Conservation (phyloP, 2,888 invertebrate species). For the Drosophila subquinaria region DNA sequence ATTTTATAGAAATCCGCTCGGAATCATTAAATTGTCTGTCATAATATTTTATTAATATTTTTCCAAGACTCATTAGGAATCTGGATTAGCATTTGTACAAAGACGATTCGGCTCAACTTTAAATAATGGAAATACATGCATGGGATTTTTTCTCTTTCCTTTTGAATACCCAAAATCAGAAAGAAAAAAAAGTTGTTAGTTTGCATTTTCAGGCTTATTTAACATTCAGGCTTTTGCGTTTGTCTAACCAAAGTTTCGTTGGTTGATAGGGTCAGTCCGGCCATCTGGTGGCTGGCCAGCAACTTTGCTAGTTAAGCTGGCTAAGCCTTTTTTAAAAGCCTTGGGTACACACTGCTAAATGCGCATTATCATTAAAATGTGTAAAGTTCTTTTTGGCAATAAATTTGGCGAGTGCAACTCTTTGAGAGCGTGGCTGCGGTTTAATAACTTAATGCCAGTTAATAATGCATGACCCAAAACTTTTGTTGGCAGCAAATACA, state of each 20-base stretch:
- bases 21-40: slow-evolving; percentile 3
- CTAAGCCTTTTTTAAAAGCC: slow-evolving; percentile 80
- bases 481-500: slow-evolving; percentile 50
- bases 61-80: background rate
- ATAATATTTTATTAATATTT: slow-evolving; percentile 4
- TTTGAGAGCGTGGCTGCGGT: slow-evolving; percentile 45
- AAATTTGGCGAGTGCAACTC: slow-evolving; percentile 63
- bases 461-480: slow-evolving; percentile 71
- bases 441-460: slow-evolving; percentile 59
- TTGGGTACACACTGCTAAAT: slow-evolving; percentile 79
- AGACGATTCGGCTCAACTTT: background rate
- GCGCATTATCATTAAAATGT: slow-evolving; percentile 82
- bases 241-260: slow-evolving; percentile 46
- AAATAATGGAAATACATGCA: slow-evolving; percentile 8
- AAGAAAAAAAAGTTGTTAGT: slow-evolving; percentile 22
- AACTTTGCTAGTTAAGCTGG: slow-evolving; percentile 78
- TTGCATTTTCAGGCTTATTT: slow-evolving; percentile 62
- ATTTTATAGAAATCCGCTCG: slow-evolving; percentile 8
- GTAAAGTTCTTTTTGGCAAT: slow-evolving; percentile 73
- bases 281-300: slow-evolving; percentile 37
- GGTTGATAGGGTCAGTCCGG: slow-evolving; percentile 45
- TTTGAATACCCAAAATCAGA: slow-evolving; percentile 9
- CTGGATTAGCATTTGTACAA: slow-evolving; percentile 9
- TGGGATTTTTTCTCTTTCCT: slow-evolving; percentile 1
- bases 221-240: slow-evolving; percentile 75